Base-by-base conservation (phyloP, 2,888 invertebrate species). In the Thera obeliscata region DNA sequence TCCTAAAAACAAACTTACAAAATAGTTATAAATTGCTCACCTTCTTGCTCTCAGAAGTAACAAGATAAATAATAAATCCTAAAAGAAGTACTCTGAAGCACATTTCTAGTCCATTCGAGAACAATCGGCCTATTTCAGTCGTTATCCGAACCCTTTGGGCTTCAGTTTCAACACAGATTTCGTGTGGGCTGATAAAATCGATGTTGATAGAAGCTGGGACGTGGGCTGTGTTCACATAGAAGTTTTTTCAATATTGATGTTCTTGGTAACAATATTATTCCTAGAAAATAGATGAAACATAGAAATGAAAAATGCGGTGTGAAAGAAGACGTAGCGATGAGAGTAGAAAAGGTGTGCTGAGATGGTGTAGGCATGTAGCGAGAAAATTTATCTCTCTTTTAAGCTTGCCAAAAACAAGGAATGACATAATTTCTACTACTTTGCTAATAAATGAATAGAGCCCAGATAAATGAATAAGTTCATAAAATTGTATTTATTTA, bases 131-230 rank as follows among this genome's bases (percentile, higher is more conserved):
- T 50, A 36, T 56, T 62, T 52, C 33, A 41, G n/a, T 38, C 52
- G 62, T 46, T 62, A 69, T 62, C 58, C 5, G 35, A 63, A 54
- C 5, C 55, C 56, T 62, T 69, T 69, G 59, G 56, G 43, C 22
- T 50, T 56, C 58, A 46, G 52, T 62, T 61, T 50, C 59, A 65
- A 62, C 56, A 56, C 56, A 50, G 46, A 67, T 52, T 59, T 62
- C 33, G 52, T 36, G 62, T 65, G 59, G 59, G 69, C 61, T 62
- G 64, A 65, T 69, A 69, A 62, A 64, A 69, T 52, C 62, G 22
- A 56, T 65, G 65, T 69, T 65, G 58, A 50, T 67, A 54, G 35
- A 6, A 50, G 54, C 43, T 49, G 5, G 12, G 57, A 36, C 48
- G 52, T 61, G 56, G 52, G 48, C 41, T 1, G 22, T 11, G 64